phyloP scores from a whole-genome alignment of 2,113 vertebrate genomes.

The Sprattus sprattus region DNA sequence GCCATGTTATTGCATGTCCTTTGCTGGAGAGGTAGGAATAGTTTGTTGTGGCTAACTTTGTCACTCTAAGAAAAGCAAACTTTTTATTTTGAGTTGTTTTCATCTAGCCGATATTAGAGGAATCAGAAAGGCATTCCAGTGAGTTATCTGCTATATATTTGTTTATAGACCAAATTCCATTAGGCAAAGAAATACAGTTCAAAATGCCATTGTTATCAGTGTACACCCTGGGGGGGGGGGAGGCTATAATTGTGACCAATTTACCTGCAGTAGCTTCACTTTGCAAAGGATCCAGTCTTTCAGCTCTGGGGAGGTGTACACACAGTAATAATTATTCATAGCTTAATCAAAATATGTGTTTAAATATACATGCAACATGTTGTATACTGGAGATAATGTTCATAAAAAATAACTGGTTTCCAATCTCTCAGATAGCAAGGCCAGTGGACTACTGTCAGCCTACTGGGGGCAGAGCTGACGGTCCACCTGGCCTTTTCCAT shows the following conservation, averaged over 20 bases:
- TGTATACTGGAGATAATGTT: too few species aligned
- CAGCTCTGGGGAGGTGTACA: too few species aligned
- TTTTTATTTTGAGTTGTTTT: not conserved
- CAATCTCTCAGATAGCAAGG: too few species aligned
- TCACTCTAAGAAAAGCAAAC: slow-evolving; percentile 27
- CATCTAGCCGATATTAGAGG: slow-evolving; percentile 39
- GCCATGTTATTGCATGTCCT: slow-evolving; percentile 20
- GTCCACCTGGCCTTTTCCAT: too few species aligned
- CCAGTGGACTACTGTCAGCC: too few species aligned
- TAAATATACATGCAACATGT: too few species aligned
- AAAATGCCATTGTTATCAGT: not conserved
- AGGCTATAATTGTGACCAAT: not conserved
- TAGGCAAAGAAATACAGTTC: not conserved
- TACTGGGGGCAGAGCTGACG: too few species aligned
- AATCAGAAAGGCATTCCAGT: not conserved
- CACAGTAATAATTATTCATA: too few species aligned
- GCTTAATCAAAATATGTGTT: too few species aligned
- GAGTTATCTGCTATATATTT: not conserved
- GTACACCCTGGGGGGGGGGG: not conserved
- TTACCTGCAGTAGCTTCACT: not conserved
- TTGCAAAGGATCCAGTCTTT: not conserved
- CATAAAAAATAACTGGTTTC: too few species aligned
- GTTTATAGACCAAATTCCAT: not conserved
- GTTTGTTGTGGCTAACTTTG: slow-evolving; percentile 30
- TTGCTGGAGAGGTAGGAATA: slow-evolving; percentile 29